Evolutionary conservation across 1,140 invertebrate genomes (phyloP).

Genomic region (Microplitis mediator): DNA sequence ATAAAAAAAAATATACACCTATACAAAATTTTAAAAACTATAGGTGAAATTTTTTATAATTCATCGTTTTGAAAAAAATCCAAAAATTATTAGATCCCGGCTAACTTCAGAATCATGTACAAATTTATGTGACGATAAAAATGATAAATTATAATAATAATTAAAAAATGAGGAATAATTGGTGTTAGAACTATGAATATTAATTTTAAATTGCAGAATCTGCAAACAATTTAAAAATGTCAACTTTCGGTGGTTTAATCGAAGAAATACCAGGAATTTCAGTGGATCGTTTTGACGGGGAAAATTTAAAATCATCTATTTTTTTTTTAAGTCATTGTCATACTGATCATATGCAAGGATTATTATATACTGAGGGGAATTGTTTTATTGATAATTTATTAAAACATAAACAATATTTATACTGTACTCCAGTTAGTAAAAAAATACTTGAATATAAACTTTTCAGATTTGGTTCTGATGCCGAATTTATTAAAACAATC

Average conservation of each 20-base stretch:
- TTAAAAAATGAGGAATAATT: too few relatives aligned
- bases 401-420: slow-evolving; percentile 42
- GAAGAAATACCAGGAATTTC: slow-evolving; percentile 69
- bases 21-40: too few relatives aligned
- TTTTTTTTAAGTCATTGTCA: slow-evolving; percentile 75
- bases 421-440: slow-evolving; percentile 53
- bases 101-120: too few relatives aligned
- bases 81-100: too few relatives aligned
- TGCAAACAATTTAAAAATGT: slow-evolving; percentile 57
- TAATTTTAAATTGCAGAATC: slow-evolving; percentile 14
- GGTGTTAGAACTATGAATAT: not conserved
- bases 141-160: too few relatives aligned
- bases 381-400: slow-evolving; percentile 42
- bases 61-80: too few relatives aligned
- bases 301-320: slow-evolving; percentile 61
- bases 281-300: slow-evolving; percentile 67
- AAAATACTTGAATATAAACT: slow-evolving; percentile 39
- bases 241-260: slow-evolving; percentile 68
- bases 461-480: slow-evolving; percentile 5
- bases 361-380: slow-evolving; percentile 40
- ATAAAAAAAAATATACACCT: too few relatives aligned
- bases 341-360: slow-evolving; percentile 70
- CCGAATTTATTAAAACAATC: slow-evolving; percentile 48
- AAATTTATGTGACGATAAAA: too few relatives aligned
- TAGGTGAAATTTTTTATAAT: too few relatives aligned